These are phyloP conservation scores for Xyliphius kryptos DNA, from an alignment of 2,113 vertebrate species.

Conservation along the genomic window DNA sequence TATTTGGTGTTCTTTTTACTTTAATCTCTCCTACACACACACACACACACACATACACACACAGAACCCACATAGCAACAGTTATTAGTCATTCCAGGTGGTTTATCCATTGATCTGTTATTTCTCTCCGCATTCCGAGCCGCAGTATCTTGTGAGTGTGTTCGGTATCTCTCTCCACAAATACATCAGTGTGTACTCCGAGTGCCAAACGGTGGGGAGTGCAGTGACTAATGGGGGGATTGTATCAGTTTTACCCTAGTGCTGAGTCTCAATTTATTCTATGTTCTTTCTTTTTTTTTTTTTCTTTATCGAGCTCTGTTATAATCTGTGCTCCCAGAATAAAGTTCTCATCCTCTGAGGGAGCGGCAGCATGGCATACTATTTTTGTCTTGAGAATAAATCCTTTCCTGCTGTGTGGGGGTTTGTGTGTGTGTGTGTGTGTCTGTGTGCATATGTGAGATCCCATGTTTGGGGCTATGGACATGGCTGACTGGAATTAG, in stretches of 20 bases:
- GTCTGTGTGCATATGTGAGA: too few species aligned
- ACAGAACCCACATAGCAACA: constrained; percentile 46
- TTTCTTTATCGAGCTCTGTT: constrained; percentile 46
- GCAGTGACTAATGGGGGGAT: constrained; percentile 23
- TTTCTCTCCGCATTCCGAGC: constrained; percentile 15
- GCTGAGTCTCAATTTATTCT: constrained; percentile 8
- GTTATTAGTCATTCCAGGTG: constrained; percentile 37
- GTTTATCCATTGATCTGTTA: constrained; percentile 30
- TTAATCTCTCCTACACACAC: constrained; percentile 37
- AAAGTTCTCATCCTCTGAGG: constrained; percentile 64
- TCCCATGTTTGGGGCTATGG: constrained; percentile 44
- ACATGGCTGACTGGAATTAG: constrained; percentile 58
- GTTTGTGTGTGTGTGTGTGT: constrained; percentile 7
- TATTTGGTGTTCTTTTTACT: constrained; percentile 43
- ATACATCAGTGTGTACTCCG: constrained; percentile 14
- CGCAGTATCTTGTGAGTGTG: constrained; percentile 9
- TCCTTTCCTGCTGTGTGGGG: constrained; percentile 47
- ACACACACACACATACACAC: too few species aligned
- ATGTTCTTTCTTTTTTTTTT: constrained; percentile 37
- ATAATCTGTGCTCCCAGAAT: constrained; percentile 58
- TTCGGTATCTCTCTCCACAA: constrained; percentile 20
- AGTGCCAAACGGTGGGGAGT: constrained; percentile 3
- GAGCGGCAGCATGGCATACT: constrained; percentile 60
- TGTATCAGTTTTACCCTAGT: constrained; percentile 39
- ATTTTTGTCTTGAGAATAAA: constrained; percentile 63